Conservation (phyloP, 1,140 invertebrate genomes). For the Pseudachorutes palmiensis region DNA sequence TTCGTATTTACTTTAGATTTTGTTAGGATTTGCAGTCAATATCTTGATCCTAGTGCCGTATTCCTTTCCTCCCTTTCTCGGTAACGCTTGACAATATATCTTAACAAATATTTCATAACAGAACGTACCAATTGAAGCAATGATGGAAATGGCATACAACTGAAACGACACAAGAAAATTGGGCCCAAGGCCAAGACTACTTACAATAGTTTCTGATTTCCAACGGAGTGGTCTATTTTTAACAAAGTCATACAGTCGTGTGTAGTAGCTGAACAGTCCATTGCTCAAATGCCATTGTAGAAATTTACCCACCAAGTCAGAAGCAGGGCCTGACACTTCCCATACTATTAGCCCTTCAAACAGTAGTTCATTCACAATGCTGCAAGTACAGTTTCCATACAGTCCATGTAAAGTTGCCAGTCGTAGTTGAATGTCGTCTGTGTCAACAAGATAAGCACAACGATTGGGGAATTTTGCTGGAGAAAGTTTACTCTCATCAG, state of each 20-base stretch:
- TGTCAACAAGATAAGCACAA: not conserved
- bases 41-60: too few species aligned
- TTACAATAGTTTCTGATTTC: not conserved
- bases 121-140: not conserved
- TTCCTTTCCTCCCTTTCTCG: too few species aligned
- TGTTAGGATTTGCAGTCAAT: too few species aligned
- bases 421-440: not conserved
- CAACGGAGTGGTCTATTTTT: not conserved
- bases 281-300: not conserved
- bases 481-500: not conserved
- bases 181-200: not conserved
- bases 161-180: slow-evolving; percentile 6
- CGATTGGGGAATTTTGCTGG: not conserved
- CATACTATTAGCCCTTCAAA: not conserved
- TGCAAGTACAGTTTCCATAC: not conserved
- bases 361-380: not conserved
- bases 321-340: not conserved
- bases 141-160: not conserved
- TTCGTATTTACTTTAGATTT: too few species aligned
- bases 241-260: not conserved
- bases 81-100: too few species aligned
- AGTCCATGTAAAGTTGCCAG: not conserved
- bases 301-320: not conserved
- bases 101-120: not conserved
- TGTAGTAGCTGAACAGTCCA: not conserved